Percentiles rank a stretch among this genome's conserved stretches.
These are phyloP conservation scores for Serripes groenlandicus DNA, from an alignment of 2,888 invertebrate genomes.

Conservation along the genomic window DNA sequence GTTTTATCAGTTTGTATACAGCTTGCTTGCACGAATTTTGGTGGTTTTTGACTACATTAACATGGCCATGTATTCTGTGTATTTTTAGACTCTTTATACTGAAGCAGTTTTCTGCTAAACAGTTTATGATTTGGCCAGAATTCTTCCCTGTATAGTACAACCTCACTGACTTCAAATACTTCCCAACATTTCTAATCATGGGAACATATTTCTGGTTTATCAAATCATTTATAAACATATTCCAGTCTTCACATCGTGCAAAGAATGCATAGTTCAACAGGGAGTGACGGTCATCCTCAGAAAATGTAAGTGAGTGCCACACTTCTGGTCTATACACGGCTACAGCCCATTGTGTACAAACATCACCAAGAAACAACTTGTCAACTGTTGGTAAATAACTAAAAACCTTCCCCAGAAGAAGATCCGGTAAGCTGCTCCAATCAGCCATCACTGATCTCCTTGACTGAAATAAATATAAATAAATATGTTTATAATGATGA, in stretches of 20 bases:
- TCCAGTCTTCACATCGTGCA: not conserved
- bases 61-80: slow-evolving; percentile 13
- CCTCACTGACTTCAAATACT: slow-evolving; percentile 46
- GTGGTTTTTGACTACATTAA: slow-evolving; percentile 39
- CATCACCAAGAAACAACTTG: slow-evolving; percentile 47
- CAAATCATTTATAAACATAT: slow-evolving; percentile 9
- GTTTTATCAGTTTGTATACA: slow-evolving; percentile 50
- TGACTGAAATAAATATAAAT: no score
- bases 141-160: slow-evolving; percentile 41
- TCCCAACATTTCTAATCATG: slow-evolving; percentile 47
- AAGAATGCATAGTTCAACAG: not conserved
- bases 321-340: slow-evolving; percentile 53
- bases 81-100: slow-evolving; percentile 42
- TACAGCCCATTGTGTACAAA: slow-evolving; percentile 59
- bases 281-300: slow-evolving; percentile 26
- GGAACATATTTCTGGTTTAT: slow-evolving; percentile 27
- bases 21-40: slow-evolving; percentile 44
- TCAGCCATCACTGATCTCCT: slow-evolving; percentile 31
- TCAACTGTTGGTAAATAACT: slow-evolving; percentile 53
- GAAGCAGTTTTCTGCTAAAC: slow-evolving; percentile 50
- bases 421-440: slow-evolving; percentile 66
- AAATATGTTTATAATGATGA: no score
- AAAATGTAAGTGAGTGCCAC: slow-evolving; percentile 60
- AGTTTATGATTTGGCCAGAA: slow-evolving; percentile 55
- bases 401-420: slow-evolving; percentile 60